Evolutionary conservation across 2,797 vertebrate genomes (phyloP), one percentile per base, ranked within the genome.

Genomic region (Dromococcyx pavoninus): DNA sequence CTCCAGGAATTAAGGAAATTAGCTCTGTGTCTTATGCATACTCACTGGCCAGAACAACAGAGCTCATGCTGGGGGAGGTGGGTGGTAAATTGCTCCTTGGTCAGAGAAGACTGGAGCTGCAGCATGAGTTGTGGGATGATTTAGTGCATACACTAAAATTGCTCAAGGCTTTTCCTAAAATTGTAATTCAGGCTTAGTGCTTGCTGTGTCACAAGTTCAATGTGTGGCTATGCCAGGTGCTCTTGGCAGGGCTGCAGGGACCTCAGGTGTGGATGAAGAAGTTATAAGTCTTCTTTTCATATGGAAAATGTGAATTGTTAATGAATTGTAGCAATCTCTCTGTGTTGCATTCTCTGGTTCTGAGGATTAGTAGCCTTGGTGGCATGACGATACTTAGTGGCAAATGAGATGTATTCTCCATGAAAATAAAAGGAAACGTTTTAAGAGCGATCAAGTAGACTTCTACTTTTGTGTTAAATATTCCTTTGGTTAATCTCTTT

Each of bases 81-180:
- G 92, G 87, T 89, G 88, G 95, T 96, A 90, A 91, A 95, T 91
- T 90, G 70, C 22, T 95, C 85, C 83, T 93, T 3, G 22, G 67
- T 73, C 90, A 79, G 76, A 95, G 88, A 53, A 92, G 57, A 51
- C 56, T 88, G 64, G 77, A 64, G 81, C 50, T 95, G 41, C 57
- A 85, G 69, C 30, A 25, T 25, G 17, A 58, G 14, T 65, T 70
- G 39, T 90, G 53, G 33, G 27, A 33, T 91, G 51, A 91, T 91
- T 93, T 86, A 82, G 67, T 70, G 73, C 25, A 37, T 46, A 25
- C 3, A 5, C 28, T 72, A 22, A 48, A 94, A 75, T 8, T 6
- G 51, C 72, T 89, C 27, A 32, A 75, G 91, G 62, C 48, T 78
- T 88, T 86, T 60, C 41, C 56, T 90, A 18, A 43, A 88, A 62